Percentiles rank a stretch among this genome's conserved stretches.
These are phyloP conservation scores for Digitonthophagus gazella DNA, from an alignment of 2,888 invertebrate genomes.

Conservation along the genomic window DNA sequence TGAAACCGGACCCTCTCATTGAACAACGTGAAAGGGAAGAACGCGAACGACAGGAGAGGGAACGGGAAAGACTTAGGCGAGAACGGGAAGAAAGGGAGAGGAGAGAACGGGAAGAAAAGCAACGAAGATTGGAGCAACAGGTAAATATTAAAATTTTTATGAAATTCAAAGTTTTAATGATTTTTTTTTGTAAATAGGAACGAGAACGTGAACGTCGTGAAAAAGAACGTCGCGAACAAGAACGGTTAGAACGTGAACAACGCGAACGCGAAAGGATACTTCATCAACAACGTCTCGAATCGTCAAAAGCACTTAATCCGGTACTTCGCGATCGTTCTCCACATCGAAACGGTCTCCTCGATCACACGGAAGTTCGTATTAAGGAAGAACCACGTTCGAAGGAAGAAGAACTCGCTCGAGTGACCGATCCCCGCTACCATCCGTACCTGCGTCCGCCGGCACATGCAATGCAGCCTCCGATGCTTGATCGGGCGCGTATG, in stretches of 20 bases:
- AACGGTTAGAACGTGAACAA: slow-evolving; percentile 57
- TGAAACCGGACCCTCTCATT: slow-evolving; percentile 65
- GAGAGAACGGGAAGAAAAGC: slow-evolving; percentile 55
- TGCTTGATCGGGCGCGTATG: slow-evolving; percentile 50
- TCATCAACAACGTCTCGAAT: slow-evolving; percentile 57
- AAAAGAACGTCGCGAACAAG: slow-evolving; percentile 54
- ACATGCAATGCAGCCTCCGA: slow-evolving; percentile 53
- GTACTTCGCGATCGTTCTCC: slow-evolving; percentile 69
- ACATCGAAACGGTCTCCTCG: slow-evolving; percentile 64
- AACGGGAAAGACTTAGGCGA: slow-evolving; percentile 57
- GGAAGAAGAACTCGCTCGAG: slow-evolving; percentile 54
- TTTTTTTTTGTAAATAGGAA: slow-evolving; percentile 37
- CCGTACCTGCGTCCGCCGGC: slow-evolving; percentile 55
- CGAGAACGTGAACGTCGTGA: slow-evolving; percentile 53
- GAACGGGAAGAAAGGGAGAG: slow-evolving; percentile 62
- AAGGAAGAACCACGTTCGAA: slow-evolving; percentile 62
- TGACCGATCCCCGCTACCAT: slow-evolving; percentile 58
- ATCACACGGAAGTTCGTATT: slow-evolving; percentile 54
- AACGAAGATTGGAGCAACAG: slow-evolving; percentile 52
- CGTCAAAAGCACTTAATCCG: slow-evolving; percentile 52
- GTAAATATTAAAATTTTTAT: slow-evolving; percentile 42
- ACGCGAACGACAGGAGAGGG: slow-evolving; percentile 59
- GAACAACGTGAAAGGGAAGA: slow-evolving; percentile 64
- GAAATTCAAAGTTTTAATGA: slow-evolving; percentile 15
- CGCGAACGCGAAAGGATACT: slow-evolving; percentile 63